Base-by-base conservation (phyloP, 2,888 invertebrate genomes). In the Cremastobaeus sp. region DNA sequence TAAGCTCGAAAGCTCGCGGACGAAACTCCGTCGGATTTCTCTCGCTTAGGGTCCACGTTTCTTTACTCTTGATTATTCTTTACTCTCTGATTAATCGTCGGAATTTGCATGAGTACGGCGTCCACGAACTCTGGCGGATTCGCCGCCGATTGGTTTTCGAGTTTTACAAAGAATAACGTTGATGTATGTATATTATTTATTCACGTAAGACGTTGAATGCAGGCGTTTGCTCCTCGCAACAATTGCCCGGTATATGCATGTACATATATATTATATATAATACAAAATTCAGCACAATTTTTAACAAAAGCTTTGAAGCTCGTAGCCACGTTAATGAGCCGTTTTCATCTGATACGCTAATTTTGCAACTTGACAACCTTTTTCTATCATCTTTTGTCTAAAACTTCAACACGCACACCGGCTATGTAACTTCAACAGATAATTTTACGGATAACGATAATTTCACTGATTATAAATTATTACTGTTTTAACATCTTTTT, bases 151-250 rank as follows among this genome's bases (percentile, higher is more conserved):
- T 45, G 32, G 72, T 77, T 82, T 79, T 81, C 83, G 84, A 82
- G 84, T 84, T 85, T 85, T 84, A 84, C 74, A 81, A 79, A 77
- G 45, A 47, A 77, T 81, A 82, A 81, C 78, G 68, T 76, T 74
- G 75, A 81, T 83, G 78, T 85, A 85, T 85, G 84, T 84, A n/a
- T n/a, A 85, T 85, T 84, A 79, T 79, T 82, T 74, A 81, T 78
- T 80, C 76, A 76, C 76, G 78, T 80, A 78, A 75, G 79, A 78
- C 79, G 84, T 79, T 82, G 82, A 77, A 82, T 80, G 81, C 81
- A 81, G 76, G 75, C 54, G 57, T 50, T n/a, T n/a, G 45, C 34
- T 47, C n/a, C 47, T 47, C 15, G 21, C 35, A 71, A 35, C 54
- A 45, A 65, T 54, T 59, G 64, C 68, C 54, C 57, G 43, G 57